These are phyloP conservation scores for Mamestra configurata DNA, from an alignment of 1,140 invertebrate species.

Conservation along the genomic window DNA sequence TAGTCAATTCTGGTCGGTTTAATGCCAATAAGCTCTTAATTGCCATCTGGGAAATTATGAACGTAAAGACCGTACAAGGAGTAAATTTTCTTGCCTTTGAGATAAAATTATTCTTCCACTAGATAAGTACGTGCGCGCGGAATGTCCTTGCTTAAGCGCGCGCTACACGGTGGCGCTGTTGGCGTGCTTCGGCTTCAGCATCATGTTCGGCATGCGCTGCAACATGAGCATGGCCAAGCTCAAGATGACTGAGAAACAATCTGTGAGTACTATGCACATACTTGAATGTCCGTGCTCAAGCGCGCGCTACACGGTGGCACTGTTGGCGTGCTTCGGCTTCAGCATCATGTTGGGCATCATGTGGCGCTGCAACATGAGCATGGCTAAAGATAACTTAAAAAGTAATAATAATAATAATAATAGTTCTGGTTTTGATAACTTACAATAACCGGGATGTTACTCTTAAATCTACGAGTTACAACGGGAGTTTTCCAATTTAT, in stretches of 20 bases:
- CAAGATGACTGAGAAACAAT: constrained; percentile 79
- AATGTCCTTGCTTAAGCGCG: constrained; percentile 96
- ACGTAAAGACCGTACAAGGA: too few species aligned
- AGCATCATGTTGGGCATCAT: constrained; percentile 98
- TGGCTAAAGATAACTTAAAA: constrained; percentile 91
- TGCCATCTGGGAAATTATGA: background rate
- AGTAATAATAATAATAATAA: too few species aligned
- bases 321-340: constrained; percentile 96
- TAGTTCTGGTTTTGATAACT: too few species aligned
- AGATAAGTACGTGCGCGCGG: constrained; percentile 95
- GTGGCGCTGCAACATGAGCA: constrained; percentile 98
- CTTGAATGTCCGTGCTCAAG: constrained; percentile 92
- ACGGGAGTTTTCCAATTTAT: too few species aligned
- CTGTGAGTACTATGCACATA: background rate
- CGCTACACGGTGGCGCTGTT: constrained; percentile 96
- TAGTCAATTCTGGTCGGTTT: background rate
- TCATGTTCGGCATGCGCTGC: constrained; percentile 98
- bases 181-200: constrained; percentile 96
- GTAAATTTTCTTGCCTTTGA: background rate
- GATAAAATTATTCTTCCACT: background rate
- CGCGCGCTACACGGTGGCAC: constrained; percentile 95
- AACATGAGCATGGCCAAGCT: constrained; percentile 99
- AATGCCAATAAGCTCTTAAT: too few species aligned
- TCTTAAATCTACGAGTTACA: too few species aligned
- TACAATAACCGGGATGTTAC: too few species aligned